Percentiles rank a stretch among this genome's conserved stretches.
These are phyloP conservation scores for Cygnus buccinator DNA, from an alignment of 2,113 vertebrate species.

Conservation along the genomic window DNA sequence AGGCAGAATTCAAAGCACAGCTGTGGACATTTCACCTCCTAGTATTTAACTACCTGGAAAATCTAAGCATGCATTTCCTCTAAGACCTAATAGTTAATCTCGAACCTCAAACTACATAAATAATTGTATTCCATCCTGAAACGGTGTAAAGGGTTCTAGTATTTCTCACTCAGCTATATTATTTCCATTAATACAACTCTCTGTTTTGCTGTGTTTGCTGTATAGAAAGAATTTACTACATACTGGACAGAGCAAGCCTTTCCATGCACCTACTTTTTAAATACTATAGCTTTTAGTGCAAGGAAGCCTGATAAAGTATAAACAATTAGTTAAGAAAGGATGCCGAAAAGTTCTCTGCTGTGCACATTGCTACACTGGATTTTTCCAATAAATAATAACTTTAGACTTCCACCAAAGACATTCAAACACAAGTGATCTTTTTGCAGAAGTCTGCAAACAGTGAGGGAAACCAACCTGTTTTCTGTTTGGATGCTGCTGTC, in stretches of 20 bases:
- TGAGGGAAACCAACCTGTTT: not conserved
- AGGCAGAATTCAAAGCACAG: not conserved
- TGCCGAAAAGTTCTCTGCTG: not conserved
- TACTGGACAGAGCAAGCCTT: not conserved
- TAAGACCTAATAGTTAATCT: not conserved
- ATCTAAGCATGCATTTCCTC: fast-evolving
- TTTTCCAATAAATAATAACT: not conserved
- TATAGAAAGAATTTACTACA: fast-evolving
- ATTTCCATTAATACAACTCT: not conserved
- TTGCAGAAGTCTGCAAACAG: not conserved
- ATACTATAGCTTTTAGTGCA: not conserved
- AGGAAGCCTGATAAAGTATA: not conserved
- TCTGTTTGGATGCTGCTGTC: conserved; percentile 25
- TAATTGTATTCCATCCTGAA: not conserved
- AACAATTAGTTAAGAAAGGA: not conserved
- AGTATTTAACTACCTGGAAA: not conserved
- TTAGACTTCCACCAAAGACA: not conserved
- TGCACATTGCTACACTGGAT: not conserved
- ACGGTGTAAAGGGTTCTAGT: not conserved
- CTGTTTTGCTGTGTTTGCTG: not conserved
- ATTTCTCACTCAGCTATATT: not conserved
- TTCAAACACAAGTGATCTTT: not conserved
- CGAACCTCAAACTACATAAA: not conserved
- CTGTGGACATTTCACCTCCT: not conserved
- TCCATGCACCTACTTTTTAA: not conserved